Evolutionary conservation across 2,888 invertebrate species (phyloP).

Genomic region (Nipponacmea schrenckii): DNA sequence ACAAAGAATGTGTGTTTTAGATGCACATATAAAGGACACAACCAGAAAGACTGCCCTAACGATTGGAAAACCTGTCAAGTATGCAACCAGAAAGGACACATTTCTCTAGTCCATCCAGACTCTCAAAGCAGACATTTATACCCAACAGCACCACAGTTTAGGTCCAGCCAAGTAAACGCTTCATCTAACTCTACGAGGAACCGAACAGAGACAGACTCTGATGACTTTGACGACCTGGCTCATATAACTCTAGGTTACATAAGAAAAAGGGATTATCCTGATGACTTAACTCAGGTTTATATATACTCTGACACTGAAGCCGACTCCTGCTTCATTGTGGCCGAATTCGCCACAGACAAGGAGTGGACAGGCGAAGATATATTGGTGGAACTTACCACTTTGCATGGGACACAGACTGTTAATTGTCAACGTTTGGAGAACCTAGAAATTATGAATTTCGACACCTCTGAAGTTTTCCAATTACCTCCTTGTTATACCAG

Average conservation of each 20-base stretch:
- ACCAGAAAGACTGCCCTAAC: neutral
- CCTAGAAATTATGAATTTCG: neutral
- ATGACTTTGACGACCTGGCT: neutral
- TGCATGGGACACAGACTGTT: neutral
- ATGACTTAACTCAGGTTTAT: neutral
- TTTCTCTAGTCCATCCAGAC: neutral
- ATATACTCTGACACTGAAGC: neutral
- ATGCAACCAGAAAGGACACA: neutral
- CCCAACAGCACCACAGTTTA: no score
- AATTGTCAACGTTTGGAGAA: neutral
- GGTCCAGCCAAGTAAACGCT: no score
- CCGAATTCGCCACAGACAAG: neutral
- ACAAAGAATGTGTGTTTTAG: neutral
- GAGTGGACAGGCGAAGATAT: neutral
- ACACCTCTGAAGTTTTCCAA: neutral
- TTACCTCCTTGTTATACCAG: neutral
- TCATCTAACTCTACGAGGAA: no score
- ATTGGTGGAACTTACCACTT: neutral
- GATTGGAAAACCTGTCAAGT: neutral
- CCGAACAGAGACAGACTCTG: neutral
- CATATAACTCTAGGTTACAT: neutral
- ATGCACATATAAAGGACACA: neutral
- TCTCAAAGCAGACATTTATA: no score
- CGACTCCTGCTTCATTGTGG: neutral
- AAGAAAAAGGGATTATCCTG: neutral